phyloP scores from a whole-genome alignment of 2,797 vertebrate genomes.

The Parauchenoglanis ngamensis region DNA sequence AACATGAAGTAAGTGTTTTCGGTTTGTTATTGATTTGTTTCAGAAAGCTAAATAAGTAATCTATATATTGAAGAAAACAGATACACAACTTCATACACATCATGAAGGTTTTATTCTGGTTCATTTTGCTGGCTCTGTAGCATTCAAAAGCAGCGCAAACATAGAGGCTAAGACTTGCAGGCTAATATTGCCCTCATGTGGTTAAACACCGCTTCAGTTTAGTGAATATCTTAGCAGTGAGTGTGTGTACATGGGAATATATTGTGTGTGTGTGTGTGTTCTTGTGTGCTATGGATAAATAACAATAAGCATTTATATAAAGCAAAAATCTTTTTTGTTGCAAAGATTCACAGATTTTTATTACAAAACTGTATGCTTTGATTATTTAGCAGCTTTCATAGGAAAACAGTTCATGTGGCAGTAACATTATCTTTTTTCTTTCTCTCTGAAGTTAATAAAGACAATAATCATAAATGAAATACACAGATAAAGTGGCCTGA shows the following conservation, averaged over 20 bases:
- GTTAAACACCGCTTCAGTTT: background rate
- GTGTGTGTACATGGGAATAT: background rate
- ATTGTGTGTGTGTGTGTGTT: background rate
- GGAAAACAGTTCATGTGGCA: background rate
- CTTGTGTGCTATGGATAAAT: background rate
- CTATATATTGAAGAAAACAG: background rate
- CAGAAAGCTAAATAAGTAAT: background rate
- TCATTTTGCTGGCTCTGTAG: background rate
- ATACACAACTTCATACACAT: background rate
- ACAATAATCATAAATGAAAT: background rate
- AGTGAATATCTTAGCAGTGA: background rate
- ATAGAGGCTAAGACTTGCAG: slow-evolving; percentile 22
- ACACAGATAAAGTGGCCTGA: background rate
- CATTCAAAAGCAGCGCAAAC: background rate
- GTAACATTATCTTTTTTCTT: background rate
- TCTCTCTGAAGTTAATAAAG: background rate
- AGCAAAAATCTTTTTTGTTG: too few relatives aligned
- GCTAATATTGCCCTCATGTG: slow-evolving; percentile 58
- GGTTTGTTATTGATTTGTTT: background rate
- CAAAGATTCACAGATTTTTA: too few relatives aligned
- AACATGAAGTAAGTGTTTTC: background rate
- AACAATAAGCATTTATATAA: background rate
- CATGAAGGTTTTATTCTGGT: background rate
- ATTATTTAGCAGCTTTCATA: background rate
- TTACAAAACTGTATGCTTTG: too few relatives aligned